These are phyloP conservation scores for Pseudochirops cupreus DNA, from an alignment of 2,797 vertebrate species.

Conservation along the genomic window DNA sequence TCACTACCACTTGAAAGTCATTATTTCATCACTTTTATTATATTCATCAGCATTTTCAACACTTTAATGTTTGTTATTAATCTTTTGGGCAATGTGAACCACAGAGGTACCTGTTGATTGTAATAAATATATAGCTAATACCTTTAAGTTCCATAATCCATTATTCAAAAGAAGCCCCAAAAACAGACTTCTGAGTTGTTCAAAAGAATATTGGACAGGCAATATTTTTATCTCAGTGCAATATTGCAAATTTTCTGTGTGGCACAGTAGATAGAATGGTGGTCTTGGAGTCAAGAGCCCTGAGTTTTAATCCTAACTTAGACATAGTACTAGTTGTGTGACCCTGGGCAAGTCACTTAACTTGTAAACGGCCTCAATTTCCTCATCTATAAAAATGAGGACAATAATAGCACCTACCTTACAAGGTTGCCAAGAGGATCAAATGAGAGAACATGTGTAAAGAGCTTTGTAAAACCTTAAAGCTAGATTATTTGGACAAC, in stretches of 20 bases:
- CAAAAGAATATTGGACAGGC: neutral
- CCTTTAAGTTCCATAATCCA: slow-evolving; percentile 56
- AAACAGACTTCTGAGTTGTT: neutral
- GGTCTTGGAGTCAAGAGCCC: neutral
- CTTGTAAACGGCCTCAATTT: neutral
- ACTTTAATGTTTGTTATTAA: slow-evolving; percentile 62
- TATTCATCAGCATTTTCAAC: slow-evolving; percentile 19
- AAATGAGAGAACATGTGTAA: neutral
- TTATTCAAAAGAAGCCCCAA: slow-evolving; percentile 43
- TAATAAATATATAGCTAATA: slow-evolving; percentile 33
- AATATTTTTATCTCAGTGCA: neutral
- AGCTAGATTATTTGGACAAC: neutral
- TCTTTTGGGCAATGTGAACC: slow-evolving; percentile 54
- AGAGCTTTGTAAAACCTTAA: neutral
- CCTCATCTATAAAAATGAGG: neutral
- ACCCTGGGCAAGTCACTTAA: neutral
- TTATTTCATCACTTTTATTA: slow-evolving; percentile 37
- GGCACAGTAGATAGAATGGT: neutral
- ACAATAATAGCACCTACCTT: neutral
- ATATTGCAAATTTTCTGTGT: neutral
- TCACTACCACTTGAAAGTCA: neutral
- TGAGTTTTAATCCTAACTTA: neutral
- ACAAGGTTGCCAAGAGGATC: neutral
- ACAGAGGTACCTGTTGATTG: slow-evolving; percentile 51
- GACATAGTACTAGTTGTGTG: neutral